Base-by-base conservation (phyloP, 2,797 vertebrate genomes). In the Aldrovandia affinis region DNA sequence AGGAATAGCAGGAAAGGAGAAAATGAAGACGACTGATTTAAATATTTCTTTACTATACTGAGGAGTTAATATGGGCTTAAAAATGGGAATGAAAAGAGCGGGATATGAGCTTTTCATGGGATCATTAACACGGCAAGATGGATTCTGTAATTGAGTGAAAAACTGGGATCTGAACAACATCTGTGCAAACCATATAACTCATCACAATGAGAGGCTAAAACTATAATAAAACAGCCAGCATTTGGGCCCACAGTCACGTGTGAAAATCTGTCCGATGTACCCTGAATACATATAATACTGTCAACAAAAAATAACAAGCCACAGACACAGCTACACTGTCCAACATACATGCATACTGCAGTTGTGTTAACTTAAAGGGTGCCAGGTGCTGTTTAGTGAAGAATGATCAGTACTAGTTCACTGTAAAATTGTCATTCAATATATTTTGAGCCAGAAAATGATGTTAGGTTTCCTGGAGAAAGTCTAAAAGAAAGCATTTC, bases 71-170 rank as follows among this genome's bases (percentile, higher is more conserved):
- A 92, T 89, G 91, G 92, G 91, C 92, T 92, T 91, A 92, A 91
- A 88, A 90, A 92, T 92, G 90, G 90, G 89, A 89, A 89, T 90
- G 93, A 93, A 94, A 93, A 92, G 91, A 90, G 88, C 88, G 90
- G 90, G 86, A 93, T 92, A 91, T 89, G 93, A 93, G 93, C 92
- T 94, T 95, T 95, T 94, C 94, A 95, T 94, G 91, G 94, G 91
- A 92, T 95, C 94, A 95, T 96, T 95, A 95, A 96, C 95, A 94
- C 94, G 93, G 93, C 93, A 89, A 94, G 94, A 95, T 94, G 93
- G 93, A 95, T 94, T 91, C 93, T 87, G 94, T 96, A 95, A 95
- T 95, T 95, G 93, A 95, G 95, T 94, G 92, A 94, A 95, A 95
- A 95, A 94, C 94, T 92, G 88, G 93, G 94, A 95, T 94, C 92